Conservation (phyloP, 2,888 invertebrate species). For the Noctuana brunneofusca region DNA sequence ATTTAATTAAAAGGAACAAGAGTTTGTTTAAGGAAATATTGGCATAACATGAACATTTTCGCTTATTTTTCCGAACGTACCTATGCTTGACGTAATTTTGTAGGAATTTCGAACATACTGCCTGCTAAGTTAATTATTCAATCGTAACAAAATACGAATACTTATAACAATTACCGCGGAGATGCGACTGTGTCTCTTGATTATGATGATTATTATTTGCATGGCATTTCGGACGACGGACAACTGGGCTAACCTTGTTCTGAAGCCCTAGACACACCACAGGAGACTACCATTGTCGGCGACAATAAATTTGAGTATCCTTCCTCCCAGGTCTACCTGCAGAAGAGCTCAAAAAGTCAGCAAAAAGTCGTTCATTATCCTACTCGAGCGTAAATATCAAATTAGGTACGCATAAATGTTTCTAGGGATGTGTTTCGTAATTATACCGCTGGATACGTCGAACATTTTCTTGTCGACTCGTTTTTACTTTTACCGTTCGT, state of each 20-base stretch:
- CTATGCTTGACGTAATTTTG: background rate
- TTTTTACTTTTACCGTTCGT: slow-evolving; percentile 30
- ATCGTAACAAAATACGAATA: background rate
- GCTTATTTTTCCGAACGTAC: background rate
- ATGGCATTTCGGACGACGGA: too few species aligned
- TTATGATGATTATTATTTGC: too few species aligned
- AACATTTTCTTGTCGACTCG: slow-evolving; percentile 12
- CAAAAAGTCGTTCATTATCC: too few species aligned
- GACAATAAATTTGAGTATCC: too few species aligned
- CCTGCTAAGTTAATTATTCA: background rate
- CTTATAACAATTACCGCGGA: too few species aligned
- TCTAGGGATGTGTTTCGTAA: slow-evolving; percentile 21
- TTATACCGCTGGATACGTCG: slow-evolving; percentile 17
- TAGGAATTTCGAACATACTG: background rate
- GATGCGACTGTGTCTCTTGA: too few species aligned
- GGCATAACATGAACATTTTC: slow-evolving; percentile 6
- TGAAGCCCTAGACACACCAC: too few species aligned
- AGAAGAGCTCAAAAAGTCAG: too few species aligned
- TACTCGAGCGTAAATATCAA: background rate
- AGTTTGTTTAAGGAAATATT: slow-evolving; percentile 19
- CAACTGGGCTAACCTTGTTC: too few species aligned
- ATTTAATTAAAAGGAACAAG: slow-evolving; percentile 26
- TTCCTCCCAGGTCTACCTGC: too few species aligned
- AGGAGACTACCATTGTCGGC: too few species aligned
- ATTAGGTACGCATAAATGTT: background rate